A percentile compares a stretch with the other conserved stretches of the same genome.
Conservation (phyloP, 2,888 invertebrate species). For the Geophilus truncorum region DNA sequence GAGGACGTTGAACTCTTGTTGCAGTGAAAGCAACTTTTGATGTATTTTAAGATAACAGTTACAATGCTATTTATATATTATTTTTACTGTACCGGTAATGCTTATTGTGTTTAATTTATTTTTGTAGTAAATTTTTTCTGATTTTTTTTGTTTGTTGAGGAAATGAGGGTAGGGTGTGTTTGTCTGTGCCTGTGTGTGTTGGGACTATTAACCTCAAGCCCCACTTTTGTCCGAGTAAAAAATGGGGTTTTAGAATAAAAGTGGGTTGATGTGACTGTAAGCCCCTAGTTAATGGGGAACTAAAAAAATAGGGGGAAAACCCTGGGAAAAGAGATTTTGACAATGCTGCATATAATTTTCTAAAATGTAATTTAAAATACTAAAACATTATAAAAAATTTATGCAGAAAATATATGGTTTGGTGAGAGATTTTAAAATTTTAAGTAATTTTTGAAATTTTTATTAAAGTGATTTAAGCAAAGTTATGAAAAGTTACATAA, state of each 20-base stretch:
- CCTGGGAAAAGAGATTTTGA: too few relatives aligned
- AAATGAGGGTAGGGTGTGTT: background rate
- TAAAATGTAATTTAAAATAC: too few relatives aligned
- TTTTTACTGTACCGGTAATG: background rate
- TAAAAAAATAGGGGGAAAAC: too few relatives aligned
- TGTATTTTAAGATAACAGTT: background rate
- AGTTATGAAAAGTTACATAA: too few relatives aligned
- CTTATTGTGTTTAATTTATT: background rate
- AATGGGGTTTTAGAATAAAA: background rate
- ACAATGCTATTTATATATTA: background rate
- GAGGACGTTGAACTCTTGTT: slow-evolving; percentile 14
- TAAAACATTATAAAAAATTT: too few relatives aligned
- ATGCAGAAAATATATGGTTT: too few relatives aligned
- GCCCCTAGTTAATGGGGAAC: too few relatives aligned
- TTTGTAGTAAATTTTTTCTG: background rate
- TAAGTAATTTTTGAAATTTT: too few relatives aligned
- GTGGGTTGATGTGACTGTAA: background rate
- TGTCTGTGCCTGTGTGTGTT: too few relatives aligned
- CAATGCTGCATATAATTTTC: too few relatives aligned
- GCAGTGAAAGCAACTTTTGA: background rate
- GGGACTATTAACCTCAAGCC: background rate
- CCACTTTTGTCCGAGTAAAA: background rate
- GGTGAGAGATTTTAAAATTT: too few relatives aligned
- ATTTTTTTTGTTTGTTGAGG: background rate
- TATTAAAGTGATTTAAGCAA: too few relatives aligned